Base-by-base conservation (phyloP, 2,888 invertebrate genomes). In the Heliconius aoede region DNA sequence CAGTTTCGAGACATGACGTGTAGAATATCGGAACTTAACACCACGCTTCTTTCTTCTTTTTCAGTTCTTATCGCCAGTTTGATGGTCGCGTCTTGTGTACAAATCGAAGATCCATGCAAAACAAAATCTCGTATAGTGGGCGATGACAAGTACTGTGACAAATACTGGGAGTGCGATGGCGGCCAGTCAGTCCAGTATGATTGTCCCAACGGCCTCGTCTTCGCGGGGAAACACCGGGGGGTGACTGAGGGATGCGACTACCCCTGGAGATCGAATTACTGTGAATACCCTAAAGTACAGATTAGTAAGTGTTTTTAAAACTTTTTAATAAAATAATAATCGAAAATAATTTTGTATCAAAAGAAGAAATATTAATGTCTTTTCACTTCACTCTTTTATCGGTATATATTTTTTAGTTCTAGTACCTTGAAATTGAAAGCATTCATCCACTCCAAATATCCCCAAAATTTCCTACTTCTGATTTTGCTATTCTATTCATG, bases 201-300 rank as follows among this genome's bases (percentile, higher is more conserved):
- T 92, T 98, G 98, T 86, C 98, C 98, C 75, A 98, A 98, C 86
- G 98, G 98, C 0, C 94, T 98, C 81, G 98, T 98, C 67, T 98
- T 97, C 91, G 97, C 98, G 26, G 98, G 98, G 5, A 97, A 97
- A 88, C 97, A 98, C 85, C 95, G 97, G 67, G 98, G 98, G 7
- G 97, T 98, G 13, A 97, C 98, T 2, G 98, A 98, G 86, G 98
- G 97, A 3, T 98, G 98, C 86, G 98, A 98, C 90, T 98, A 98
- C 85, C 98, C 98, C 0, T 98, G 98, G 98, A 95, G 98, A 83
- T 97, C 97, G 13, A 97, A 97, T 88, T 97, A 98, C 90, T 98
- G 98, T 90, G 97, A 97, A 80, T 94, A 94, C 79, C 95, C 95
- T 76, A 95, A 94, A 85, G 90, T 89, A 5, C 94, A 89, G 95